A percentile compares a stretch with the other conserved stretches of the same genome.
phyloP scores from a whole-genome alignment of 2,888 invertebrate genomes.

The Nasonovia ribisnigri region DNA sequence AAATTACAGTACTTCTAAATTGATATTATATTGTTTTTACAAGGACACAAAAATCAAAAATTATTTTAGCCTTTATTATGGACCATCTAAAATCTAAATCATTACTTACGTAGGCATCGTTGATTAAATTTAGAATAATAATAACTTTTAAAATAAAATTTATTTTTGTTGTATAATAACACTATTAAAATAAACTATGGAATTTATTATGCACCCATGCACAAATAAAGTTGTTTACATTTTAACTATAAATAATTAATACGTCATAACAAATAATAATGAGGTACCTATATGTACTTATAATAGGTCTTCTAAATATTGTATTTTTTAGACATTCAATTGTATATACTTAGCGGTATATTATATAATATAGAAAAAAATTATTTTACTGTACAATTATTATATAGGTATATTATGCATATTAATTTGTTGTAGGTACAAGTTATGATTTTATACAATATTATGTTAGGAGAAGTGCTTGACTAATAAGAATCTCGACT shows the following conservation, averaged over 20 bases:
- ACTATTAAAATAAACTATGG: background rate
- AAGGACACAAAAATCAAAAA: too few species aligned
- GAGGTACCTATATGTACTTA: background rate
- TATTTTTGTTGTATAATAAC: too few species aligned
- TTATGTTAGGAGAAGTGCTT: background rate
- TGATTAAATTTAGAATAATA: too few species aligned
- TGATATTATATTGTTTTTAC: too few species aligned
- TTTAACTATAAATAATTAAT: background rate
- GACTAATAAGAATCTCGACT: too few species aligned
- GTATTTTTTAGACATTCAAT: background rate
- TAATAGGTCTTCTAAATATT: background rate
- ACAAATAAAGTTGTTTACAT: background rate
- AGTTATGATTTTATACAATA: background rate
- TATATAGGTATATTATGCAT: background rate
- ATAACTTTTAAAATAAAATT: too few species aligned
- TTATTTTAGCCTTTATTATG: too few species aligned
- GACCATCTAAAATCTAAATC: too few species aligned
- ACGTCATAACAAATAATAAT: background rate
- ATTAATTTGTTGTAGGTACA: background rate
- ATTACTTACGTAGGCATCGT: too few species aligned
- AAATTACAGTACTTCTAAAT: too few species aligned
- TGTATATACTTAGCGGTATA: background rate
- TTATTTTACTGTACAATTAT: too few species aligned
- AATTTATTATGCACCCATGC: background rate
- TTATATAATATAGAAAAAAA: too few species aligned